Conservation (phyloP, 2,797 vertebrate genomes). For the Lutjanus campechanus region DNA sequence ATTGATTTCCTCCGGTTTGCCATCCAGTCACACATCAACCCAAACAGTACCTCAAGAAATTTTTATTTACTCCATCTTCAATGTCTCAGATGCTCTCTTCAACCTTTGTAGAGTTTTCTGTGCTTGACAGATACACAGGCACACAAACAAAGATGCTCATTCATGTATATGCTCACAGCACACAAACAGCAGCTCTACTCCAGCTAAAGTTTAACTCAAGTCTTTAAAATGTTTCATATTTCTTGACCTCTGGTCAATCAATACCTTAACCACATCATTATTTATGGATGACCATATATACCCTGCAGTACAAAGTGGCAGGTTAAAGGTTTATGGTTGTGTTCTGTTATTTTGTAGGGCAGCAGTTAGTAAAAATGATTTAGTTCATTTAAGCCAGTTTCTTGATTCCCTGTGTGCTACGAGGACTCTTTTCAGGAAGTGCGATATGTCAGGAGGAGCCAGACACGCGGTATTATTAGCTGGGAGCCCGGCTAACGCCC, state of each 20-base stretch:
- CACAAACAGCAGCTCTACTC: neutral
- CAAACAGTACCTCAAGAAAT: slow-evolving; percentile 39
- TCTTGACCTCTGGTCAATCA: slow-evolving; percentile 37
- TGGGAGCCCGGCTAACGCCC: slow-evolving; percentile 49
- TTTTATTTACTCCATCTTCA: slow-evolving; percentile 50
- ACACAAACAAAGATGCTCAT: neutral
- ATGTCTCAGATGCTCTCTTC: slow-evolving; percentile 16
- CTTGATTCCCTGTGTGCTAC: slow-evolving; percentile 10
- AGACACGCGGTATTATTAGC: slow-evolving; percentile 66
- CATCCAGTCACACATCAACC: slow-evolving; percentile 38
- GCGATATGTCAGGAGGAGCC: slow-evolving; percentile 60
- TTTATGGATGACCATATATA: slow-evolving; percentile 38
- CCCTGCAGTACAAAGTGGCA: neutral
- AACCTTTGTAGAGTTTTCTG: slow-evolving; percentile 39
- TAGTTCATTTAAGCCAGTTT: neutral
- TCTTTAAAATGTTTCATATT: slow-evolving; percentile 29
- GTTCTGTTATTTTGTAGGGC: neutral
- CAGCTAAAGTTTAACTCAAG: slow-evolving; percentile 20
- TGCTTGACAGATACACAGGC: neutral
- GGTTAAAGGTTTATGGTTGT: neutral
- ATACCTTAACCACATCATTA: slow-evolving; percentile 15
- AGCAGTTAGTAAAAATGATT: slow-evolving; percentile 36
- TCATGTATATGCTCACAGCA: neutral
- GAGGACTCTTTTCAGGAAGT: slow-evolving; percentile 35
- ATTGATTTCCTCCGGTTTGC: slow-evolving; percentile 52